phyloP scores from a whole-genome alignment of 2,113 vertebrate species.

The Elachura formosa region DNA sequence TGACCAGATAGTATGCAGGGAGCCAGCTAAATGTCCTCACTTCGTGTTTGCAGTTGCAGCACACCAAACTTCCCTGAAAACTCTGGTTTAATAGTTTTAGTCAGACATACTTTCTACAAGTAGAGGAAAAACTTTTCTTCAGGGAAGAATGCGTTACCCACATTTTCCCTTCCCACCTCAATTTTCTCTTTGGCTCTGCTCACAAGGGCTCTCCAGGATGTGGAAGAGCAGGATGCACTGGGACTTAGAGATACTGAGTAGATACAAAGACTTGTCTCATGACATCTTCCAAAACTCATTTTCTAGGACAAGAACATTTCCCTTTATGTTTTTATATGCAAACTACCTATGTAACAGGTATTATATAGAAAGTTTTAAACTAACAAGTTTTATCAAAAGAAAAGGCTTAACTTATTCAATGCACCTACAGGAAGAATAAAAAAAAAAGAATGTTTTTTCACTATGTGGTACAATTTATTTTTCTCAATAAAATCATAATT shows the following conservation, averaged over 20 bases:
- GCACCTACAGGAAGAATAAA: not conserved
- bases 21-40: not conserved
- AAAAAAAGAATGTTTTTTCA: not conserved
- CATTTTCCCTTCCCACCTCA: not conserved
- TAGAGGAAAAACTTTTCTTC: not conserved
- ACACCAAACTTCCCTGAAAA: not conserved
- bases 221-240: not conserved
- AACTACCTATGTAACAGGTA: fast-evolving
- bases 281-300: not conserved
- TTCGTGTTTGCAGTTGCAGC: not conserved
- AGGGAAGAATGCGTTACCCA: not conserved
- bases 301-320: not conserved
- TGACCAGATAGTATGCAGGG: not conserved
- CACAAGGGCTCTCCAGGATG: not conserved
- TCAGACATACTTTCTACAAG: not conserved
- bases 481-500: not conserved
- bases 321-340: not conserved
- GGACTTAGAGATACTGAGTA: not conserved
- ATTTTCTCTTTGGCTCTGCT: not conserved
- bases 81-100: not conserved
- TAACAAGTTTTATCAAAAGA: not conserved
- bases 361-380: not conserved
- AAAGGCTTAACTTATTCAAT: not conserved
- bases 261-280: not conserved
- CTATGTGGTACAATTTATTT: not conserved